phyloP scores from a whole-genome alignment of 2,888 invertebrate species.

The Axea sp. region DNA sequence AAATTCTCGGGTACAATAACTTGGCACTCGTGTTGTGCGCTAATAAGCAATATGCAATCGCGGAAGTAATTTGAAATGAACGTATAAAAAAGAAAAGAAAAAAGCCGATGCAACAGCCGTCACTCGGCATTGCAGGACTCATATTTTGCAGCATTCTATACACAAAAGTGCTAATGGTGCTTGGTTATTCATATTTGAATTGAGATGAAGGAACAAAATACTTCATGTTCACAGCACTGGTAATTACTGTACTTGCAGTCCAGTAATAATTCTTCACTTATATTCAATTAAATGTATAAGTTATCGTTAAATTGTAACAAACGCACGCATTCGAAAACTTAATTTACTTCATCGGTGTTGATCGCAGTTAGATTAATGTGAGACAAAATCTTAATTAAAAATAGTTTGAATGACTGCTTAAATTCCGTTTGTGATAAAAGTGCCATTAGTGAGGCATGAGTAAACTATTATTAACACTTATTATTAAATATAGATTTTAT shows the following conservation, averaged over 20 bases:
- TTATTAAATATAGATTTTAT: slow-evolving; percentile 4
- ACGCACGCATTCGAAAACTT: slow-evolving; percentile 4
- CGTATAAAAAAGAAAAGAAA: slow-evolving; percentile 32
- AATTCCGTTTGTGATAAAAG: slow-evolving; percentile 23
- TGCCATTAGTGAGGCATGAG: background rate
- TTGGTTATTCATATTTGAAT: slow-evolving; percentile 51
- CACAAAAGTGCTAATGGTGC: slow-evolving; percentile 52
- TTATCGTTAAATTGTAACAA: slow-evolving; percentile 23
- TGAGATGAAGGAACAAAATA: slow-evolving; percentile 28
- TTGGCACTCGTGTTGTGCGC: slow-evolving; percentile 26
- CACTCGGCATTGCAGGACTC: slow-evolving; percentile 50
- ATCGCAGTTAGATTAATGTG: slow-evolving; percentile 13
- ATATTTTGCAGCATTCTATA: slow-evolving; percentile 49
- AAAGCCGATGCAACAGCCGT: slow-evolving; percentile 40
- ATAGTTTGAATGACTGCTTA: slow-evolving; percentile 20
- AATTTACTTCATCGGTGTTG: background rate
- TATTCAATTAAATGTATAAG: slow-evolving; percentile 32
- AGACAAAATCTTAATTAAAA: slow-evolving; percentile 22
- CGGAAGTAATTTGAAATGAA: slow-evolving; percentile 58
- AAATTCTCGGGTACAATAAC: slow-evolving; percentile 38
- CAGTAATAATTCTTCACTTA: slow-evolving; percentile 15
- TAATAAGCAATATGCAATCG: slow-evolving; percentile 55
- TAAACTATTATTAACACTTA: no score
- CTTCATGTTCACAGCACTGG: slow-evolving; percentile 6
- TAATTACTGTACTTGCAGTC: slow-evolving; percentile 25